Percentiles rank a stretch among this genome's conserved stretches.
Conservation (phyloP, 2,113 vertebrate genomes). For the Pollimyrus isidori region DNA sequence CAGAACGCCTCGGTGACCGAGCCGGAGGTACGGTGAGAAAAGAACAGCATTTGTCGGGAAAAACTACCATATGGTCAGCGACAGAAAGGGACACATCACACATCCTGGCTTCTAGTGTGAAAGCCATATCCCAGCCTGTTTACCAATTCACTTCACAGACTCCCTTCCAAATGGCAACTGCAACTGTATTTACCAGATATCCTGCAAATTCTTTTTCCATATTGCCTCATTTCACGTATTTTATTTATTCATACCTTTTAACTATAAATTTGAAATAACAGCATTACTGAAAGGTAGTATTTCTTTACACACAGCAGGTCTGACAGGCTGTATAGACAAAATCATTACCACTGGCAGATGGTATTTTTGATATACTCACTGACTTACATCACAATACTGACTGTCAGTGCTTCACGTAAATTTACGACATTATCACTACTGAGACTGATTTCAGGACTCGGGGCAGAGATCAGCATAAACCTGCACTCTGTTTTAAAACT, state of each 20-base stretch:
- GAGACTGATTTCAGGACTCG: neutral
- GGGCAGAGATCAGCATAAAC: neutral
- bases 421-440: neutral
- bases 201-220: neutral
- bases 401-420: neutral
- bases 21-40: neutral
- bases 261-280: neutral
- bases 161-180: neutral
- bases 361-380: neutral
- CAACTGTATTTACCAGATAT: neutral
- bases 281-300: neutral
- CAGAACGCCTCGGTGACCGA: neutral
- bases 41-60: neutral
- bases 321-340: neutral
- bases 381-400: neutral
- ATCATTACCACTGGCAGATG: neutral
- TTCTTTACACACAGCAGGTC: neutral
- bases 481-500: neutral
- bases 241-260: neutral
- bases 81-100: neutral
- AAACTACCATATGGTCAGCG: neutral
- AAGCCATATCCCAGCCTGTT: neutral
- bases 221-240: neutral
- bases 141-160: neutral
- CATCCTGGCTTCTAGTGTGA: neutral